Conservation (phyloP, 92 coral and sea anemone species). For the Phymanthus crucifer region DNA sequence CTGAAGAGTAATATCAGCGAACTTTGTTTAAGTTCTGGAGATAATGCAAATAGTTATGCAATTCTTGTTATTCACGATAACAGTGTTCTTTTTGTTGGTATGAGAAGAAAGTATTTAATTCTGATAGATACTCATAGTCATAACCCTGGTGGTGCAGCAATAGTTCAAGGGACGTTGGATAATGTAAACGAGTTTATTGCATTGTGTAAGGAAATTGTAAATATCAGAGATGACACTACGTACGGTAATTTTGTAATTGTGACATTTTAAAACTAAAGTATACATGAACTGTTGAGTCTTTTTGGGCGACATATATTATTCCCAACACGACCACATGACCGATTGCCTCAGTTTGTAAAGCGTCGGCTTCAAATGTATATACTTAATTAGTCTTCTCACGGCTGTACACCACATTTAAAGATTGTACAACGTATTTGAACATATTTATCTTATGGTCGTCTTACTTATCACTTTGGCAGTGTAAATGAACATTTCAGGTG, state of each 20-base stretch:
- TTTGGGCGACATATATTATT: background rate
- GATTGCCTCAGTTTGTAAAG: background rate
- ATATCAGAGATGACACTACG: background rate
- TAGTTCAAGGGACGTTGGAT: background rate
- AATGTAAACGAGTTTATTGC: background rate
- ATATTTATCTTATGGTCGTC: too few relatives aligned
- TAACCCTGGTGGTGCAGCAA: background rate
- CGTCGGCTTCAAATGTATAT: background rate
- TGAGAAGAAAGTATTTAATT: background rate
- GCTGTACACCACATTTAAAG: background rate
- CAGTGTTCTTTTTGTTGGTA: background rate
- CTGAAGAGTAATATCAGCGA: conserved; percentile 1
- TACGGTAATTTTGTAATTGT: background rate
- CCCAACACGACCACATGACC: too few relatives aligned
- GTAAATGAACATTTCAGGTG: background rate
- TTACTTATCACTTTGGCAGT: too few relatives aligned
- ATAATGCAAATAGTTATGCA: background rate
- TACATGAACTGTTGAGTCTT: background rate
- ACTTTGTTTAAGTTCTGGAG: conserved; percentile 2
- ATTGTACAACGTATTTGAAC: too few relatives aligned
- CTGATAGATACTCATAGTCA: conserved; percentile 3
- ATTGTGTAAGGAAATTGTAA: background rate
- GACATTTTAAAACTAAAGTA: background rate
- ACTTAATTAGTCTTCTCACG: background rate
- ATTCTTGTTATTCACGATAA: background rate